phyloP scores from a whole-genome alignment of 2,797 vertebrate genomes.

The Anguilla megastoma region DNA sequence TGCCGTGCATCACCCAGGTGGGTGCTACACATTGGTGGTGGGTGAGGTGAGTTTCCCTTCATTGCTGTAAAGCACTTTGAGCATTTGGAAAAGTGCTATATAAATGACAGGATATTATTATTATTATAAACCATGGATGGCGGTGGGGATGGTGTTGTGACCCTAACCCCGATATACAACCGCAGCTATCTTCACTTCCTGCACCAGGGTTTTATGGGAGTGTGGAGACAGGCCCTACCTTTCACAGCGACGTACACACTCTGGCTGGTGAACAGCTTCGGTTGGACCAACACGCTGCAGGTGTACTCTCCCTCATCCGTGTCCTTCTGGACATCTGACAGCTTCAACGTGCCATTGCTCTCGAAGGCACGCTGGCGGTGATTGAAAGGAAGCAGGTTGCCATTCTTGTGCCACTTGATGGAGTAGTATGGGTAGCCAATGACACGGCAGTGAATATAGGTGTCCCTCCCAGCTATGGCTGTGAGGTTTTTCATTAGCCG shows the following conservation, averaged over 20 bases:
- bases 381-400: slow-evolving; percentile 93
- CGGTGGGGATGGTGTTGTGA: too few species aligned
- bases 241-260: slow-evolving; percentile 92
- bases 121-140: too few species aligned
- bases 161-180: too few species aligned
- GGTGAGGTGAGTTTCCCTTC: too few species aligned
- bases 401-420: slow-evolving; percentile 99
- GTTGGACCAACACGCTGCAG: slow-evolving; percentile 95
- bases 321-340: slow-evolving; percentile 93
- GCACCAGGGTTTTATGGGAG: slow-evolving; percentile 32
- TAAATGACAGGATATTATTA: too few species aligned
- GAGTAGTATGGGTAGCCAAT: slow-evolving; percentile 98
- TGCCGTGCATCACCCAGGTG: too few species aligned
- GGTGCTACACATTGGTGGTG: too few species aligned
- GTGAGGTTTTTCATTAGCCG: slow-evolving; percentile 97
- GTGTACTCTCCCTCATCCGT: slow-evolving; percentile 95
- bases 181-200: background rate
- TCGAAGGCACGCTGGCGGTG: slow-evolving; percentile 96
- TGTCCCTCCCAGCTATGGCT: slow-evolving; percentile 92
- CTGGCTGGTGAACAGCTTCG: slow-evolving; percentile 94
- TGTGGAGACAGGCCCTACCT: slow-evolving; percentile 70
- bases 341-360: slow-evolving; percentile 94
- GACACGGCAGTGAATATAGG: slow-evolving; percentile 95
- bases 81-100: too few species aligned
- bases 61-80: too few species aligned